Percentiles rank a stretch among this genome's conserved stretches.
These are phyloP conservation scores for Melinopterus prodromus DNA, from an alignment of 2,888 invertebrate species.

Conservation along the genomic window DNA sequence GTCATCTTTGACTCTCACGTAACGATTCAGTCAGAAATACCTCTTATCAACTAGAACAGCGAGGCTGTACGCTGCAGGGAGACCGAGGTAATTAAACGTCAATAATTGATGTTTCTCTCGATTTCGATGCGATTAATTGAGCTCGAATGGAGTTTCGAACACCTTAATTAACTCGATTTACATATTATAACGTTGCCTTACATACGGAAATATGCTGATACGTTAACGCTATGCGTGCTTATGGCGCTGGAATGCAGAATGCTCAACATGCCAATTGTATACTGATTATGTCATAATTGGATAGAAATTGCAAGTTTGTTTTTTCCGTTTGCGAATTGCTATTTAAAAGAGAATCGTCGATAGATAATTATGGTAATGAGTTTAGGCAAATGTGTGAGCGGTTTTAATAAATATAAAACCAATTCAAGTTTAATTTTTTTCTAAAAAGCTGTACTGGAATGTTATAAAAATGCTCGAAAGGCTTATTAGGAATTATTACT, in stretches of 20 bases:
- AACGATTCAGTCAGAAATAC: neutral
- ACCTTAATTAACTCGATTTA: neutral
- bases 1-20: too few relatives aligned
- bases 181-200: neutral
- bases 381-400: too few relatives aligned
- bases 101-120: neutral
- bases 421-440: too few relatives aligned
- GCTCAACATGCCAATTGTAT: neutral
- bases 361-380: too few relatives aligned
- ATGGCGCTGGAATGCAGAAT: neutral
- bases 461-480: too few relatives aligned
- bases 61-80: neutral
- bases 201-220: conserved; percentile 4
- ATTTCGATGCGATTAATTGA: neutral
- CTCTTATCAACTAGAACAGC: neutral
- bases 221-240: neutral
- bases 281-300: neutral
- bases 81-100: neutral
- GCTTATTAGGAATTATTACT: too few relatives aligned
- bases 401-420: too few relatives aligned
- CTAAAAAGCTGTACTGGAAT: too few relatives aligned
- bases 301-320: neutral
- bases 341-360: too few relatives aligned
- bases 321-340: too few relatives aligned
- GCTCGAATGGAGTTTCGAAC: neutral